Percentiles rank a stretch among this genome's conserved stretches.
Evolutionary conservation across 2,113 vertebrate genomes (phyloP).

Genomic region (Halichoeres trimaculatus): DNA sequence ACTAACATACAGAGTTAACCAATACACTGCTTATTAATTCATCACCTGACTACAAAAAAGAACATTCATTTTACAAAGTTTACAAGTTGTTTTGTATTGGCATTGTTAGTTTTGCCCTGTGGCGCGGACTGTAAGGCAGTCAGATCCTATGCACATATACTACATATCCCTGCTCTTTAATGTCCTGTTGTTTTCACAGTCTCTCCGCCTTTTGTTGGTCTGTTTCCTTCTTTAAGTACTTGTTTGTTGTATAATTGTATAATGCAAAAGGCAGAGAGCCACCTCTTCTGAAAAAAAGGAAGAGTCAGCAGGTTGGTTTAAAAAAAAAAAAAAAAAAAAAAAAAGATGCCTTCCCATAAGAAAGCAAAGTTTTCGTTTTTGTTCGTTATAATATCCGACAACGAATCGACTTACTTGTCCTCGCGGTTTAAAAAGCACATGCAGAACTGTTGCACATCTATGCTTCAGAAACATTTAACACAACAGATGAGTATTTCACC

Average conservation of each 20-base stretch:
- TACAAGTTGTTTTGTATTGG: conserved; percentile 69
- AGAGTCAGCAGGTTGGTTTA: conserved; percentile 53
- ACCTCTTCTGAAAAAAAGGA: conserved; percentile 59
- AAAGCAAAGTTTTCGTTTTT: conserved; percentile 49
- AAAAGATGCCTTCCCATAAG: conserved; percentile 43
- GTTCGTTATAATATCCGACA: conserved; percentile 58
- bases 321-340: conserved; percentile 36
- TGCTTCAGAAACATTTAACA: conserved; percentile 67
- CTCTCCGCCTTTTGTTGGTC: conserved; percentile 25
- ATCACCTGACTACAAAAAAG: conserved; percentile 78
- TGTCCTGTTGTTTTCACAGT: conserved; percentile 48
- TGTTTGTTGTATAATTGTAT: conserved; percentile 58
- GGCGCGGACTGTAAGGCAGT: conserved; percentile 77
- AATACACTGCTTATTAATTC: conserved; percentile 78
- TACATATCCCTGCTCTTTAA: conserved; percentile 66
- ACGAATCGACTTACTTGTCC: conserved; percentile 41
- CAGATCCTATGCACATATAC: conserved; percentile 73
- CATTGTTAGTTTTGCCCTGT: conserved; percentile 68
- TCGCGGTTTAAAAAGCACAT: conserved; percentile 73
- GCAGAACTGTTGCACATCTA: conserved; percentile 71
- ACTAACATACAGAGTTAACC: conserved; percentile 66
- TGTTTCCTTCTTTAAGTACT: conserved; percentile 8
- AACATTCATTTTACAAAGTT: conserved; percentile 74
- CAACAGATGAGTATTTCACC: conserved; percentile 61
- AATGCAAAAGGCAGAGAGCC: conserved; percentile 67